Base-by-base conservation (phyloP, 2,888 invertebrate species). In the Anagyrus pseudococci region DNA sequence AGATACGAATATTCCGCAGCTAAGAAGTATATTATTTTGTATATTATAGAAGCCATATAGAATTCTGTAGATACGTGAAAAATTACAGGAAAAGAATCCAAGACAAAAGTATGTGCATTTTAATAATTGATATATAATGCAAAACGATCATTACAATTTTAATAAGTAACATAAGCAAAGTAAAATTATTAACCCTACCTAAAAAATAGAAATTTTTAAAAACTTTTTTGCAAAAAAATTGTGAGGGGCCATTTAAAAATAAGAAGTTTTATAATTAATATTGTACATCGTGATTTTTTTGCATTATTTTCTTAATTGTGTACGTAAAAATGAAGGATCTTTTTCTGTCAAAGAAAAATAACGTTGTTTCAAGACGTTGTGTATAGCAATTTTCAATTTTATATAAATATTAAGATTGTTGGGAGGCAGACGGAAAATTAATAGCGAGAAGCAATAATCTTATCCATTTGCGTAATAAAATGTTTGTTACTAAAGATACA, bases 221-320 rank as follows among this genome's bases (percentile, higher is more conserved):
- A n/a, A n/a, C n/a, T n/a, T n/a, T n/a, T n/a, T n/a, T n/a, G n/a
- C n/a, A n/a, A n/a, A n/a, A n/a, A n/a, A n/a, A n/a, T n/a, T n/a
- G 63, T 59, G 67, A 70, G 69, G 68, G 67, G 72, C 72, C 68
- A 70, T 70, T 69, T 70, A 74, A 74, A 72, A 72, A 20, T 44
- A 17, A 15, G 22, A 46, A 33, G 25, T 49, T 25, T 25, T 54
- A 26, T 8, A 47, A 47, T 48, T 40, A 10, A 52, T 22, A 40
- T 26, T 43, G 10, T 29, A 29, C 29, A 29, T 29, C 29, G 29
- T 10, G 4, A 29, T 7, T 29, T 55, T 44, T 33, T 48, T 56
- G 37, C 15, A 44, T 29, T 33, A 26, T 43, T 54, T 13, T 49
- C 46, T 43, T 10, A 49, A 53, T 58, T 33, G 10, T 58, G 58